Evolutionary conservation across 2,797 vertebrate species (phyloP).

Genomic region (Scolopax rusticola): DNA sequence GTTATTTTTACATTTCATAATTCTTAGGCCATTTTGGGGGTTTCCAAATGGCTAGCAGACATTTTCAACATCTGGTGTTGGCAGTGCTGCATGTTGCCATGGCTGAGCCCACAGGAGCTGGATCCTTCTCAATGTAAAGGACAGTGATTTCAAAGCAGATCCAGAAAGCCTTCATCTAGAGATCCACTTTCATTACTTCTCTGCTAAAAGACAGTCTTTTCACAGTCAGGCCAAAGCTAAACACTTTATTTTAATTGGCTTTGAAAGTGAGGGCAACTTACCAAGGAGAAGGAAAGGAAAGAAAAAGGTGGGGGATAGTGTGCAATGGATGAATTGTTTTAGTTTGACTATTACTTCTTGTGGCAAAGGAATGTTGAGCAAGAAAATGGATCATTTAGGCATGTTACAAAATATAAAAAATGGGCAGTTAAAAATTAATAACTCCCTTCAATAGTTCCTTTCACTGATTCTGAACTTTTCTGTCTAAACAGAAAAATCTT

Average conservation of each 20-base stretch:
- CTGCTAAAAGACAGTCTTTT: neutral
- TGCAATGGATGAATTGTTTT: neutral
- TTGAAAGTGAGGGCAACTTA: neutral
- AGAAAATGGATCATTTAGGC: neutral
- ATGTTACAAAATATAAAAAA: neutral
- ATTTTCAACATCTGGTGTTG: conserved; percentile 2
- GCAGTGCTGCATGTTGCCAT: neutral
- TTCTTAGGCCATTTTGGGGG: neutral
- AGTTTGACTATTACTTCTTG: neutral
- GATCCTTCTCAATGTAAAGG: neutral
- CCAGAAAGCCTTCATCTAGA: neutral
- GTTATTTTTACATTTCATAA: conserved; percentile 10
- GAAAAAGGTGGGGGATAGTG: neutral
- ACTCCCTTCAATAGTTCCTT: neutral
- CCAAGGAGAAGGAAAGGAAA: neutral
- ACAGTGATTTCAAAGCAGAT: neutral
- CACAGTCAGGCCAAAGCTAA: neutral
- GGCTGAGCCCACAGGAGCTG: neutral
- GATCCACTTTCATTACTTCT: neutral
- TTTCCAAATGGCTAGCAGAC: conserved; percentile 9
- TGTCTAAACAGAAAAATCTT: neutral
- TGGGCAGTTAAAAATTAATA: neutral
- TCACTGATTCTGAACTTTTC: neutral
- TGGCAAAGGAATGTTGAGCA: neutral
- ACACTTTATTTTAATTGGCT: neutral